A percentile compares a stretch with the other conserved stretches of the same genome.
Conservation (phyloP, 2,797 vertebrate species). For the Manis crassicaudata region DNA sequence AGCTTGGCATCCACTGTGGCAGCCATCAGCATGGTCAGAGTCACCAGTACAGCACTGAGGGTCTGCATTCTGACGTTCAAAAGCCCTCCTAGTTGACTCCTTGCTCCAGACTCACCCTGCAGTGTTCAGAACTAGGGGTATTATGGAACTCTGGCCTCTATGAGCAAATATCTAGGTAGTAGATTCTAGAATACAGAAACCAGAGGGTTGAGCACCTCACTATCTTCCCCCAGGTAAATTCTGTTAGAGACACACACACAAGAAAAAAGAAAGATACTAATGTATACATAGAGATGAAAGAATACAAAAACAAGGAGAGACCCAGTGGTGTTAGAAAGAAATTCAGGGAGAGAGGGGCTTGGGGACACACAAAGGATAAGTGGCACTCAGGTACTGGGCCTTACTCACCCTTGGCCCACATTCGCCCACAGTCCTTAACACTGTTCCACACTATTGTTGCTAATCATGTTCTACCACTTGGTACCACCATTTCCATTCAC, state of each 20-base stretch:
- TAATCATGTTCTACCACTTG: not conserved
- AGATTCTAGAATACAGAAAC: slow-evolving; percentile 62
- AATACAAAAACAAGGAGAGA: slow-evolving; percentile 31
- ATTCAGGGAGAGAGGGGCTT: not conserved
- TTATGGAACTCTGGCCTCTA: slow-evolving; percentile 62
- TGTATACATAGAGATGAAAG: not conserved
- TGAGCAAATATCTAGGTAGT: slow-evolving; percentile 44
- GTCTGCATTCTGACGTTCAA: slow-evolving; percentile 28
- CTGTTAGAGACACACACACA: not conserved
- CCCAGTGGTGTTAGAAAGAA: slow-evolving; percentile 27
- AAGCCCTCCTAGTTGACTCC: not conserved
- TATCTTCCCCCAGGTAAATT: not conserved
- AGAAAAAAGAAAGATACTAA: slow-evolving; percentile 28
- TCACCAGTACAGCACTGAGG: not conserved
- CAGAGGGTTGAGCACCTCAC: not conserved
- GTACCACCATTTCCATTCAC: slow-evolving; percentile 16
- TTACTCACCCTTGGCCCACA: not conserved
- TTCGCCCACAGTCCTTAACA: not conserved
- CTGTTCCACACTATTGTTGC: not conserved
- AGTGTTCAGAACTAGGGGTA: slow-evolving; percentile 14
- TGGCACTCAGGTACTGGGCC: not conserved
- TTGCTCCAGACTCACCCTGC: slow-evolving; percentile 32
- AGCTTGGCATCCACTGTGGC: slow-evolving; percentile 58
- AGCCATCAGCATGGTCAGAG: slow-evolving; percentile 20
- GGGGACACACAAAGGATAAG: not conserved